Evolutionary conservation across 2,888 invertebrate genomes (phyloP).

Genomic region (Timema podura): DNA sequence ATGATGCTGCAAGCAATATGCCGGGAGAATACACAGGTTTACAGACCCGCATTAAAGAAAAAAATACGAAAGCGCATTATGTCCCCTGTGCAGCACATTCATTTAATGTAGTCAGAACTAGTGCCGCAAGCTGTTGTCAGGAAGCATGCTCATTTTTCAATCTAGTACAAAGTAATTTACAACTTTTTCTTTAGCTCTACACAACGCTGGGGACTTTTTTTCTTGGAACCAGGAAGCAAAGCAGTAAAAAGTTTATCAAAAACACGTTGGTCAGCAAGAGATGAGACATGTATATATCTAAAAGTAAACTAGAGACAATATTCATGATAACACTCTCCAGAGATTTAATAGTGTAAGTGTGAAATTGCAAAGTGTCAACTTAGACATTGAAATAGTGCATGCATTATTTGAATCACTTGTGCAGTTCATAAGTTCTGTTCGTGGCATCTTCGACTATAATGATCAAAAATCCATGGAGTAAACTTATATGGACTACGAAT

Average conservation of each 20-base stretch:
- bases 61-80: slow-evolving; percentile 9
- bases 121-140: slow-evolving; percentile 12
- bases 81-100: neutral
- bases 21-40: neutral
- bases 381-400: slow-evolving; percentile 1
- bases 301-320: too few relatives aligned
- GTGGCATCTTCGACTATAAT: neutral
- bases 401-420: neutral
- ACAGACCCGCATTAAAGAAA: neutral
- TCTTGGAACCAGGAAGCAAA: neutral
- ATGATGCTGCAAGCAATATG: slow-evolving; percentile 7
- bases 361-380: too few relatives aligned
- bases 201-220: neutral
- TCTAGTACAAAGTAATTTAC: neutral
- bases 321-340: too few relatives aligned
- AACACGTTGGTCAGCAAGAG: neutral
- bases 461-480: neutral
- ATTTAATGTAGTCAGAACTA: neutral
- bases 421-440: neutral
- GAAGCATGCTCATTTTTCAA: neutral
- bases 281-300: neutral
- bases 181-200: neutral
- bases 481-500: slow-evolving; percentile 1
- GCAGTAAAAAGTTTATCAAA: neutral
- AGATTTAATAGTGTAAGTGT: too few relatives aligned